Conservation (phyloP, 2,888 invertebrate species). For the Balanococcus diminutus region DNA sequence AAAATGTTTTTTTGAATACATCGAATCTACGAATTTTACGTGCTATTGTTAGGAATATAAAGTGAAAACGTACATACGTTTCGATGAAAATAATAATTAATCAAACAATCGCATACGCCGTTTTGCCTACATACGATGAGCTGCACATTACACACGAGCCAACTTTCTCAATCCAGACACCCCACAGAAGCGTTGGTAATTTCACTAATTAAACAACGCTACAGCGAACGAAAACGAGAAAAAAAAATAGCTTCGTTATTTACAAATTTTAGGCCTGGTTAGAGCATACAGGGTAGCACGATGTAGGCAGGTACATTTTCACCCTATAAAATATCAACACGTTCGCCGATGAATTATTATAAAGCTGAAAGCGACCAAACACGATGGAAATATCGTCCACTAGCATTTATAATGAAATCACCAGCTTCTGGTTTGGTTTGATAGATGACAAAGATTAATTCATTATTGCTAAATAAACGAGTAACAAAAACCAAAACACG, state of each 20-base stretch:
- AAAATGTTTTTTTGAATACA: too few relatives aligned
- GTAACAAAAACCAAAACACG: not conserved
- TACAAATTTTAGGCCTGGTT: not conserved
- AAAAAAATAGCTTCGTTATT: too few relatives aligned
- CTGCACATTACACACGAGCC: too few relatives aligned
- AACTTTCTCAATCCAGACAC: not conserved
- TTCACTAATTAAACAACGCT: not conserved
- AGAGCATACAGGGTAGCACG: not conserved
- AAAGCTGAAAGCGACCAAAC: not conserved
- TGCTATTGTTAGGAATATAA: too few relatives aligned
- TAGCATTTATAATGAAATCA: not conserved
- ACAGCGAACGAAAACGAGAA: not conserved
- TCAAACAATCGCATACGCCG: too few relatives aligned
- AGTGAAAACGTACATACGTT: too few relatives aligned
- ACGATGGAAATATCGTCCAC: not conserved
- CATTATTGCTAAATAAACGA: constrained; percentile 16
- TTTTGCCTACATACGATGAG: too few relatives aligned
- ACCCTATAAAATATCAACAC: constrained; percentile 1
- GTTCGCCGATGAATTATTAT: not conserved
- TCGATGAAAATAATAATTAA: too few relatives aligned
- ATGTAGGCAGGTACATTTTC: not conserved
- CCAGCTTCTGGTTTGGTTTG: not conserved
- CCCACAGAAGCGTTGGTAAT: not conserved
- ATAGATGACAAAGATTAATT: constrained; percentile 23
- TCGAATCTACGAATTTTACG: too few relatives aligned